Evolutionary conservation across 1,140 invertebrate species (phyloP), one percentile per base, ranked within the genome.

Genomic region (Physella acuta): DNA sequence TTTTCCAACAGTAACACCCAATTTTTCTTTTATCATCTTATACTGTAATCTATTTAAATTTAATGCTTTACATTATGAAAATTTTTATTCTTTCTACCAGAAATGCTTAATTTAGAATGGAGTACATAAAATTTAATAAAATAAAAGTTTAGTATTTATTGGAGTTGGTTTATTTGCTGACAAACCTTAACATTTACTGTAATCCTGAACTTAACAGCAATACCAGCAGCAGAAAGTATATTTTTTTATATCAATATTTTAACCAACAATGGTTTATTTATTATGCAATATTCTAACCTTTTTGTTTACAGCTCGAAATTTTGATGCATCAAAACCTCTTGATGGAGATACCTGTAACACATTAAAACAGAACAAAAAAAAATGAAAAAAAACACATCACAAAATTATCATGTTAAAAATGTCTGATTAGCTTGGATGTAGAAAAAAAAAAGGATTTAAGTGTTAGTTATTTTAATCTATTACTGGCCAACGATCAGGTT

Each of bases 291-390:
- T 11, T 11, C 39, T 44, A 20, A 44, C 39, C 39, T n/a, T n/a
- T 37, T 37, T 63, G 26, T 63, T 63, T 26, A 24, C 60, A 37
- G 60, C 60, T 28, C 60, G 34, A 31, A 63, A 63, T 51, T 63
- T 63, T 1, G 60, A 37, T 16, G 60, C 37, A 63, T 63, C 60
- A 63, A 63, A 63, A 8, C 33, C 31, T 24, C 14, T 31, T n/a
- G 39, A 24, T 2, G 31, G 60, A 44, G 60, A 63, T n/a, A 44
- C 60, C 60, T 63, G 60, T 28, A 28, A 55, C 8, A 55, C 24
- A 24, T 8, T 55, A 55, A 55, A 24, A 55, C 8, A 55, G 24
- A 20, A 55, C 8, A 24, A 20, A 44, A 20, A 44, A 44, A 44
- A 44, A 44, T 11, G 39, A 11, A 44, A 44, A 8, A 55, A 20